Conservation (phyloP, 1,140 invertebrate species). For the Drosophila lini region DNA sequence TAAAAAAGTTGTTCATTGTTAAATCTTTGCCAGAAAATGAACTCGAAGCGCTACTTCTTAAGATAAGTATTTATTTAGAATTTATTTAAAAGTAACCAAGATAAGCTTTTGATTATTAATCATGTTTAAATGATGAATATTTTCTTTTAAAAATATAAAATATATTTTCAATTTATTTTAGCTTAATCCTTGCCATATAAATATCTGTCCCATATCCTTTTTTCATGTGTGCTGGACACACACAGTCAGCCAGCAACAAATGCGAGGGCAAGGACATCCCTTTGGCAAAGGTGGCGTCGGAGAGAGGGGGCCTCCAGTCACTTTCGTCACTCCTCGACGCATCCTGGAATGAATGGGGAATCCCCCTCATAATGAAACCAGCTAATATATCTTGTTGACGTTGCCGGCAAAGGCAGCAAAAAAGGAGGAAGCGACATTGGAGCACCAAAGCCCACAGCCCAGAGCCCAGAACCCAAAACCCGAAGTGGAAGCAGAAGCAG, state of each 20-base stretch:
- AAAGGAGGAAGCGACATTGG: constrained; percentile 37
- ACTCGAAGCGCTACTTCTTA: too few relatives aligned
- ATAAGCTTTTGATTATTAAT: not conserved
- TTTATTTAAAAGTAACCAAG: not conserved
- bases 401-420: constrained; percentile 35
- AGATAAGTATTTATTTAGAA: too few relatives aligned
- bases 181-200: not conserved
- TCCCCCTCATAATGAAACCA: constrained; percentile 67
- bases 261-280: constrained; percentile 36
- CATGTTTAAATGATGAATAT: not conserved
- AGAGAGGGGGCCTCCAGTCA: not conserved
- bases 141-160: not conserved
- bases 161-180: not conserved
- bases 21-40: too few relatives aligned
- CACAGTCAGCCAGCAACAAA: constrained; percentile 20
- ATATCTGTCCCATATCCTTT: not conserved
- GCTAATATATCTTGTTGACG: constrained; percentile 76
- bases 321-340: constrained; percentile 51
- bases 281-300: constrained; percentile 2
- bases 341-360: constrained; percentile 32
- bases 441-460: constrained; percentile 7
- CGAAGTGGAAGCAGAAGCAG: constrained; percentile 25
- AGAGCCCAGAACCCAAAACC: constrained; percentile 13
- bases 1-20: too few relatives aligned
- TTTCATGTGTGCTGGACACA: constrained; percentile 10